A percentile compares a stretch with the other conserved stretches of the same genome.
These are phyloP conservation scores for Betta splendens DNA, from an alignment of 2,797 vertebrate species.

Conservation along the genomic window DNA sequence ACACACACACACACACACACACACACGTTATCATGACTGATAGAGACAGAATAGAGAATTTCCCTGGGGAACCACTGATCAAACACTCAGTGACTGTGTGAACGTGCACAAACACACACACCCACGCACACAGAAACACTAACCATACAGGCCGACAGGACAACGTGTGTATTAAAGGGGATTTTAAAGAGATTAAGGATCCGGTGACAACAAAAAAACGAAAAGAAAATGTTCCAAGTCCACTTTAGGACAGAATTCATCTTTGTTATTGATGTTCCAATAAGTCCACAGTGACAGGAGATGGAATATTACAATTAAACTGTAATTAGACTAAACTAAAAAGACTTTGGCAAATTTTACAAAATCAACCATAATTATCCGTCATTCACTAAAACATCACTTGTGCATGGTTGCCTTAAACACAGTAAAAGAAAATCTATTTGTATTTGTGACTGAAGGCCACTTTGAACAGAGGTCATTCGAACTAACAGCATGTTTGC, in stretches of 20 bases:
- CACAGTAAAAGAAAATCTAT: conserved; percentile 3
- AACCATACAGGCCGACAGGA: conserved; percentile 48
- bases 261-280: conserved; percentile 16
- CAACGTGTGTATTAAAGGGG: conserved; percentile 74
- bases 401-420: conserved; percentile 22
- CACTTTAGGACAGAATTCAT: conserved; percentile 58
- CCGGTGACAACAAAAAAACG: conserved; percentile 69
- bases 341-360: conserved; percentile 40
- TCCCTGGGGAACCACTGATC: conserved; percentile 53
- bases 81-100: conserved; percentile 30
- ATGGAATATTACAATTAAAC: too few species aligned
- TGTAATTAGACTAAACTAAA: too few species aligned
- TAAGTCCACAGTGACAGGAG: conserved; percentile 20
- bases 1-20: conserved; percentile 20
- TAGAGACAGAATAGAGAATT: conserved; percentile 43
- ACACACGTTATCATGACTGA: conserved; percentile 39
- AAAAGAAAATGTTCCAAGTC: conserved; percentile 52
- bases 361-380: conserved; percentile 12
- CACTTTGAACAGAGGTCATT: conserved; percentile 64
- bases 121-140: conserved; percentile 23
- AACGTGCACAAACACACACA: conserved; percentile 16
- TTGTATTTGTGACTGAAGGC: conserved; percentile 68
- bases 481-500: conserved; percentile 44
- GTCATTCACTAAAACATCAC: conserved; percentile 17
- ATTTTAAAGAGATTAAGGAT: conserved; percentile 75